These are phyloP conservation scores for Neoarius graeffei DNA, from an alignment of 2,113 vertebrate genomes.

Conservation along the genomic window DNA sequence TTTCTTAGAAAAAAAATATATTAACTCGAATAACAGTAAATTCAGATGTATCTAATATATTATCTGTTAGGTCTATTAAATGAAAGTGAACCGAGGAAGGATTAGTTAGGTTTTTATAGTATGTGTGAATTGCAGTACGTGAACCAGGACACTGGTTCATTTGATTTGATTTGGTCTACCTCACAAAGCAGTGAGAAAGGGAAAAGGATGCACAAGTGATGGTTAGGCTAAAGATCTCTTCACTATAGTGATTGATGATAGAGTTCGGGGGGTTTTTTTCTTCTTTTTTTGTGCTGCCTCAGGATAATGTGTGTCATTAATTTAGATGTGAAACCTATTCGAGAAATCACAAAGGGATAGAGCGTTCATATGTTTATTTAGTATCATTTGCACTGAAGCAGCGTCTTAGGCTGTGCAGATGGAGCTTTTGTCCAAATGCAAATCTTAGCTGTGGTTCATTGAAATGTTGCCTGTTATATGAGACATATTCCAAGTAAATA, in stretches of 20 bases:
- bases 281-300: constrained; percentile 3
- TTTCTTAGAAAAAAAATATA: neutral
- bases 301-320: constrained; percentile 27
- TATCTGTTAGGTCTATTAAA: neutral
- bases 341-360: constrained; percentile 22
- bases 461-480: constrained; percentile 38
- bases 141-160: neutral
- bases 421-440: constrained; percentile 38
- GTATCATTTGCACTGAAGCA: constrained; percentile 48
- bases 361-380: constrained; percentile 33
- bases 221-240: neutral
- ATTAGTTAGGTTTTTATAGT: neutral
- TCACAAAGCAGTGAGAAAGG: constrained; percentile 2
- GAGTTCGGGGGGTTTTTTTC: neutral
- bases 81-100: neutral
- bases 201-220: neutral
- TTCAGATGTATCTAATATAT: neutral
- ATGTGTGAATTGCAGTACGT: neutral
- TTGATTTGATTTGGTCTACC: constrained; percentile 5
- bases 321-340: constrained; percentile 17
- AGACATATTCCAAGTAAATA: constrained; percentile 45
- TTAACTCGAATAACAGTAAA: neutral
- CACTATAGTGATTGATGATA: neutral
- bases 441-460: constrained; percentile 29
- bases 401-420: constrained; percentile 27